These are phyloP conservation scores for cattle (Bos taurus) DNA, from an alignment of 2,113 vertebrate genomes.

Conservation along the genomic window DNA sequence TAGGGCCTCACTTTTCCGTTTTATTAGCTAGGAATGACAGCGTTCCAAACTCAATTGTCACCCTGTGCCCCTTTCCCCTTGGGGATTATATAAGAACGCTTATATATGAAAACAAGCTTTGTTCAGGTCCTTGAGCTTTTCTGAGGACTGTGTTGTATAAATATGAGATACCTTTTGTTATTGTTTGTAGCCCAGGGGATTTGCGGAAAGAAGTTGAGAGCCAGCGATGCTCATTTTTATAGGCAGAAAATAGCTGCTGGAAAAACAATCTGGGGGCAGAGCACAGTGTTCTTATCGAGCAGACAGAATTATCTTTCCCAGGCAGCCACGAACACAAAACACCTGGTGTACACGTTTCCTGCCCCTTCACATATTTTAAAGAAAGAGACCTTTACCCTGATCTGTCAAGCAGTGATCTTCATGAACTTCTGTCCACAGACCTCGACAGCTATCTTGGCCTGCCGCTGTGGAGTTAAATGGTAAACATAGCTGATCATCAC, in stretches of 20 bases:
- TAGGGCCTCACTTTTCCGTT: background rate
- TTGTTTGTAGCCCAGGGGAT: conserved; percentile 58
- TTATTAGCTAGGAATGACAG: background rate
- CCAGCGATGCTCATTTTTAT: conserved; percentile 50
- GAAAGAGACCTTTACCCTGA: conserved; percentile 72
- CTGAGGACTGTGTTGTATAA: conserved; percentile 59
- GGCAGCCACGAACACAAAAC: conserved; percentile 67
- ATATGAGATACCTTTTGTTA: conserved; percentile 74
- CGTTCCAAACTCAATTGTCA: conserved; percentile 37
- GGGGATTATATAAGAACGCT: conserved; percentile 48
- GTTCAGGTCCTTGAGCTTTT: conserved; percentile 61
- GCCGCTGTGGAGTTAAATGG: conserved; percentile 25
- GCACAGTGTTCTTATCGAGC: conserved; percentile 59
- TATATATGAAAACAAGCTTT: conserved; percentile 48
- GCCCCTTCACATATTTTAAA: conserved; percentile 66
- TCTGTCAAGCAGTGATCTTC: conserved; percentile 55
- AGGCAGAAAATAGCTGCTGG: conserved; percentile 71
- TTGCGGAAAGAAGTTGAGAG: conserved; percentile 55
- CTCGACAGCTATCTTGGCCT: conserved; percentile 34
- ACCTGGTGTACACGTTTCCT: conserved; percentile 73
- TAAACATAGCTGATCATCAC: conserved; percentile 52
- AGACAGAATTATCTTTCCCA: conserved; percentile 69
- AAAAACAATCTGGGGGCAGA: conserved; percentile 65
- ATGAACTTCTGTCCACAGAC: conserved; percentile 62
- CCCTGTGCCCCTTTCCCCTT: background rate